These are phyloP conservation scores for Eleutherodactylus coqui DNA, from an alignment of 2,797 vertebrate genomes.

Conservation along the genomic window DNA sequence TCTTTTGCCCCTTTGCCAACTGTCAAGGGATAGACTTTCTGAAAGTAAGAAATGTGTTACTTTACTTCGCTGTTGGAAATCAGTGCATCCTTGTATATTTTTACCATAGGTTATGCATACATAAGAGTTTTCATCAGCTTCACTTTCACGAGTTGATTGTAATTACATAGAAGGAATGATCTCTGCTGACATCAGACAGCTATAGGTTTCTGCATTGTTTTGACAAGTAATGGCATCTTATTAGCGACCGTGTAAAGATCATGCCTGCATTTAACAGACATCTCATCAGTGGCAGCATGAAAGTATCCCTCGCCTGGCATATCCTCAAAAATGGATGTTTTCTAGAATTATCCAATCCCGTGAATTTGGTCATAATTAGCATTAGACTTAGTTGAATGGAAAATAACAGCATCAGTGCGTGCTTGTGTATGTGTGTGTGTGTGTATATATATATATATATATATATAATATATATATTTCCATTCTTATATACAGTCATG, in stretches of 20 bases:
- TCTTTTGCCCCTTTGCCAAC: neutral
- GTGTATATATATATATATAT: no score
- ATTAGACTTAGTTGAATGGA: neutral
- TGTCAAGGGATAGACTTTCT: neutral
- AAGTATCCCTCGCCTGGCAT: slow-evolving; percentile 18
- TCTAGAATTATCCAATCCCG: slow-evolving; percentile 8
- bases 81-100: slow-evolving; percentile 19
- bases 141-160: slow-evolving; percentile 52
- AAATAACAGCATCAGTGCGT: neutral
- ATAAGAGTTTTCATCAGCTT: slow-evolving; percentile 43
- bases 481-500: no score
- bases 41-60: neutral
- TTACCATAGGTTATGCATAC: slow-evolving; percentile 34
- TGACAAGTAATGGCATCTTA: slow-evolving; percentile 43
- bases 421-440: no score
- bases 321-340: slow-evolving; percentile 23
- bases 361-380: slow-evolving; percentile 21
- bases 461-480: no score
- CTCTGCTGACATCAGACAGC: slow-evolving; percentile 36
- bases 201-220: slow-evolving; percentile 47
- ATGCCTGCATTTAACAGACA: slow-evolving; percentile 26
- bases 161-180: slow-evolving; percentile 54
- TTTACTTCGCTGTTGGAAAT: neutral
- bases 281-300: slow-evolving; percentile 8
- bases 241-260: slow-evolving; percentile 24